A percentile compares a stretch with the other conserved stretches of the same genome.
phyloP scores from a whole-genome alignment of 2,888 invertebrate genomes.

The Chymomyza procnemis region DNA sequence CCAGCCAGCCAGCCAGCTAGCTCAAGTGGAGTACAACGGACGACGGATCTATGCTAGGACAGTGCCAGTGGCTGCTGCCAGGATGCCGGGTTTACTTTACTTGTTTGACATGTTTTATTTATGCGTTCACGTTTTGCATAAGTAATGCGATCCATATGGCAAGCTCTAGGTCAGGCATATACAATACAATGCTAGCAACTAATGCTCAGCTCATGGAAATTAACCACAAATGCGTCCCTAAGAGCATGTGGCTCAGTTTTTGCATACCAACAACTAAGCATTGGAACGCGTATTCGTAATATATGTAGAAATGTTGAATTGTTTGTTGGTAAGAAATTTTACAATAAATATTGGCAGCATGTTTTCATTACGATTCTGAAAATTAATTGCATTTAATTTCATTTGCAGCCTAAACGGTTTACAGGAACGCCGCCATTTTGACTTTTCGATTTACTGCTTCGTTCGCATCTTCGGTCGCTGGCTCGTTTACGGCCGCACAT shows the following conservation, averaged over 20 bases:
- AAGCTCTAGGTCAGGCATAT: background rate
- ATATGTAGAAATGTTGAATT: background rate
- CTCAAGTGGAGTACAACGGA: slow-evolving; percentile 2
- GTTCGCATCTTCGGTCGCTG: no score
- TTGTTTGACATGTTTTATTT: slow-evolving; percentile 70
- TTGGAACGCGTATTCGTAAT: background rate
- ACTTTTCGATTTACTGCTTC: background rate
- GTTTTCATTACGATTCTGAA: slow-evolving; percentile 49
- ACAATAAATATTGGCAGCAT: slow-evolving; percentile 59
- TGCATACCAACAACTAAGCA: background rate
- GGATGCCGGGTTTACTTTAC: slow-evolving; percentile 14
- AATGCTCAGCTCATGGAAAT: slow-evolving; percentile 51
- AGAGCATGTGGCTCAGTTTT: slow-evolving; percentile 39
- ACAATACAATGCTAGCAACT: background rate
- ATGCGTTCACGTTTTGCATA: slow-evolving; percentile 73
- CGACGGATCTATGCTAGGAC: background rate
- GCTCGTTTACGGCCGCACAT: background rate
- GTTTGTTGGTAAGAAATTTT: slow-evolving; percentile 16
- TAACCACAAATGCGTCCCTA: slow-evolving; percentile 56
- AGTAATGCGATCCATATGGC: slow-evolving; percentile 43
- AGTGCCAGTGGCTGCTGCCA: background rate
- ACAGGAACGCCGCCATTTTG: background rate
- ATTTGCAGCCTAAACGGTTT: slow-evolving; percentile 22
- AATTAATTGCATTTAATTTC: slow-evolving; percentile 50
- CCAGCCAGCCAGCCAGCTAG: no score